Evolutionary conservation across 2,797 vertebrate genomes (phyloP), one percentile per base, ranked within the genome.

Genomic region (Arnoldichthys spilopterus): DNA sequence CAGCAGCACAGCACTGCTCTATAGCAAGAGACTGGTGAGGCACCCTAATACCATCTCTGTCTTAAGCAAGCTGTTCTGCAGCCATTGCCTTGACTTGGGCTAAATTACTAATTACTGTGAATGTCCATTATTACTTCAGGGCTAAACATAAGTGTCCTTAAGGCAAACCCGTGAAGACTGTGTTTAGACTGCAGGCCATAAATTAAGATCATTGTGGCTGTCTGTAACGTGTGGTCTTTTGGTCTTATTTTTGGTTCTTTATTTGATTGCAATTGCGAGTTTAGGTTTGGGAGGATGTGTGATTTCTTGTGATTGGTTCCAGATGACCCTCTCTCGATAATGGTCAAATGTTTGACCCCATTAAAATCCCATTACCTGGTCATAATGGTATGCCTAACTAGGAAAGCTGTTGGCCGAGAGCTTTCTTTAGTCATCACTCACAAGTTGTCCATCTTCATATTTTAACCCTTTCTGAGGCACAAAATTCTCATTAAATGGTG

Each of bases 11-110:
- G 97, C 97, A 0, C 90, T 99, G 75, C 95, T 99, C 0, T 99
- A 98, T 89, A 99, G 98, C 93, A 99, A 99, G 81, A 94, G 97
- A 24, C 93, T 98, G 96, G 98, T 99, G 90, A 88, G 96, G 86
- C n/a, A 22, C 6, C 66, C n/a, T 1, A 32, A 67, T 0, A 1
- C 54, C 40, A 30, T 2, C 28, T 81, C 6, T 18, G 8, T 32
- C 32, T 18, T 63, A 6, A 69, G 15, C 5, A 12, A 47, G 22
- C 40, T 67, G 40, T 40, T 1, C 45, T 9, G 49, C 67, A 70
- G 67, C 12, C 56, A 24, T 2, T 15, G 20, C 5, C 9, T 0
- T 80, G 26, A 63, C 13, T 61, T 26, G 40, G 24, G 18, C 40
- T 68, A 47, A 68, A 47, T 54, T 53, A 32, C 18, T 70, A n/a